A percentile compares a stretch with the other conserved stretches of the same genome.
These are phyloP conservation scores for Rhopilema esculentum DNA, from an alignment of 30 jellyfish, hydroid and myxozoan genomes.

Conservation along the genomic window DNA sequence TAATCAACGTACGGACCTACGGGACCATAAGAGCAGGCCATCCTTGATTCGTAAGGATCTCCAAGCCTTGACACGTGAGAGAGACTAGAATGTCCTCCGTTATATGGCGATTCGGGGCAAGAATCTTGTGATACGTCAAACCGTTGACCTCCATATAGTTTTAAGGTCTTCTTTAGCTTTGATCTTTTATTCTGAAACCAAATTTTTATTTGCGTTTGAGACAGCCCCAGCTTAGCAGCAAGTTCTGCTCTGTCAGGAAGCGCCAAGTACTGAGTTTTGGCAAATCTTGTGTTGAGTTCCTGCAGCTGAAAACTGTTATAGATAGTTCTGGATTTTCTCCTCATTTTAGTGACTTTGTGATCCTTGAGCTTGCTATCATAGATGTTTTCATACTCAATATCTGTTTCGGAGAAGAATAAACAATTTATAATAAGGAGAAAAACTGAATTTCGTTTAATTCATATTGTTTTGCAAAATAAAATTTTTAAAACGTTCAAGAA, in stretches of 20 bases:
- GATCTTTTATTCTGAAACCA: conserved; percentile 97
- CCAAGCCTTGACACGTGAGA: background rate
- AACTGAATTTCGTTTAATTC: too few species aligned
- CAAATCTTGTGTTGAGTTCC: conserved; percentile 76
- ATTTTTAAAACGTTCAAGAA: too few species aligned
- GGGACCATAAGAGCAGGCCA: conserved; percentile 2
- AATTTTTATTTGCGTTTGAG: conserved; percentile 89
- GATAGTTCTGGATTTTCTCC: conserved; percentile 89
- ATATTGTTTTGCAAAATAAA: too few species aligned
- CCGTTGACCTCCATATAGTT: conserved; percentile 46
- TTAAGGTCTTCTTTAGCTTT: conserved; percentile 77
- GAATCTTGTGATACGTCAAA: background rate
- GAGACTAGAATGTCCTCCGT: background rate
- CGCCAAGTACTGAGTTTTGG: conserved; percentile 79
- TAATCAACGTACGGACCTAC: background rate
- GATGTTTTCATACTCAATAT: background rate
- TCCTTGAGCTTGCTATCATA: background rate
- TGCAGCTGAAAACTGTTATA: conserved; percentile 88
- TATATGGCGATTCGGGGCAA: background rate
- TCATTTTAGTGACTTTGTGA: conserved; percentile 6
- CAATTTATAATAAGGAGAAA: too few species aligned
- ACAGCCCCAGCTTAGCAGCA: conserved; percentile 80
- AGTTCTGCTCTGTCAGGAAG: conserved; percentile 96
- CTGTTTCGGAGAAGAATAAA: background rate
- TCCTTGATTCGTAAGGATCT: background rate